These are phyloP conservation scores for Holacanthella duospinosa DNA, from an alignment of 2,888 invertebrate species.

Conservation along the genomic window DNA sequence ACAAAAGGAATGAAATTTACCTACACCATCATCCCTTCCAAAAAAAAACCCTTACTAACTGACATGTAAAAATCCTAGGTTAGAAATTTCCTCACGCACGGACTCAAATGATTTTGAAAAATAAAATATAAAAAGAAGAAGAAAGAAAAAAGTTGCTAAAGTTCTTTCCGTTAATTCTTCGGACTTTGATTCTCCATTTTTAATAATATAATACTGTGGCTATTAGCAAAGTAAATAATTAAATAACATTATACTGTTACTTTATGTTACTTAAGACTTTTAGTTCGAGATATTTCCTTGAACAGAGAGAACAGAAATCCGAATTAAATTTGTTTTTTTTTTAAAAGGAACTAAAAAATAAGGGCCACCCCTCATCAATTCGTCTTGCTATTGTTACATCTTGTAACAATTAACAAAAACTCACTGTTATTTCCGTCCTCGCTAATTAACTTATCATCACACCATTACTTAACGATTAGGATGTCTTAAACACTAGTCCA, in stretches of 20 bases:
- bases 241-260: background rate
- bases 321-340: slow-evolving; percentile 1
- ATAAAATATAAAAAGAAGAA: background rate
- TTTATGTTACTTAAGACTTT: background rate
- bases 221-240: background rate
- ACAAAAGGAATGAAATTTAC: too few species aligned
- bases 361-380: slow-evolving; percentile 4
- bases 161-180: background rate
- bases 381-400: background rate
- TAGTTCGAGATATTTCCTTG: background rate
- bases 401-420: background rate
- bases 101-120: background rate
- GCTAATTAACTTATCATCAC: background rate
- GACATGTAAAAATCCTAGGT: background rate
- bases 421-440: background rate
- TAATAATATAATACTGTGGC: slow-evolving; percentile 4
- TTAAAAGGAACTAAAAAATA: slow-evolving; percentile 9
- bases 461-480: background rate
- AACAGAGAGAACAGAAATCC: slow-evolving; percentile 11
- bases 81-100: background rate
- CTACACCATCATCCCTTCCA: too few species aligned
- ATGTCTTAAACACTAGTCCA: background rate
- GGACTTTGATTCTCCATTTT: background rate
- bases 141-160: background rate
- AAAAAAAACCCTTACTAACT: background rate